Conservation (phyloP, 2,797 vertebrate genomes). For the Rhynchonycteris naso region DNA sequence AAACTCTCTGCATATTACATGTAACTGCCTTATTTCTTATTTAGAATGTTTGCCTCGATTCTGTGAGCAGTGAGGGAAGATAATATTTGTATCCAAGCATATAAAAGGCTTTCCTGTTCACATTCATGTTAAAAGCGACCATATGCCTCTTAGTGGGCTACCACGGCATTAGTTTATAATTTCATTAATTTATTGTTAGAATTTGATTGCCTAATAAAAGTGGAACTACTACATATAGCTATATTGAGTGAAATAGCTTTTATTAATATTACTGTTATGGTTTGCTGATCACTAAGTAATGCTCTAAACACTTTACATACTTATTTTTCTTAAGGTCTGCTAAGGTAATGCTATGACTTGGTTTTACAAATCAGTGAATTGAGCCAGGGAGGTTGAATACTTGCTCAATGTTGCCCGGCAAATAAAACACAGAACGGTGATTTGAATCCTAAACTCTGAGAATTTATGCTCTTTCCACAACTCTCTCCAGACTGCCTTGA, state of each 20-base stretch:
- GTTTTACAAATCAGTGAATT: constrained; percentile 11
- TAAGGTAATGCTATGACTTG: background rate
- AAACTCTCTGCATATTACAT: background rate
- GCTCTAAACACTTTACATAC: background rate
- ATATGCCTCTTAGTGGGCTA: background rate
- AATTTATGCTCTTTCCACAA: background rate
- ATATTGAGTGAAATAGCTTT: background rate
- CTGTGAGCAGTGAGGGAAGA: background rate
- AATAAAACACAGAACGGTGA: background rate
- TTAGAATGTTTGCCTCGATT: background rate
- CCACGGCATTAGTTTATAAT: background rate
- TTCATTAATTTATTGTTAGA: background rate
- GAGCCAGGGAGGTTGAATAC: background rate
- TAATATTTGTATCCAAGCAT: background rate
- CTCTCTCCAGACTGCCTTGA: background rate
- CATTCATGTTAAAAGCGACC: background rate
- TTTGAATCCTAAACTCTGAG: background rate
- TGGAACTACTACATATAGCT: background rate
- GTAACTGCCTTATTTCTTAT: background rate
- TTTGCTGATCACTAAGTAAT: background rate
- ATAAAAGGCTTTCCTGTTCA: background rate
- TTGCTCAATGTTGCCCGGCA: background rate
- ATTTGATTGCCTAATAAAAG: background rate
- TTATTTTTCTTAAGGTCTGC: background rate
- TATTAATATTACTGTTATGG: background rate